Evolutionary conservation across 2,113 vertebrate genomes (phyloP).

Genomic region (Struthio camelus): DNA sequence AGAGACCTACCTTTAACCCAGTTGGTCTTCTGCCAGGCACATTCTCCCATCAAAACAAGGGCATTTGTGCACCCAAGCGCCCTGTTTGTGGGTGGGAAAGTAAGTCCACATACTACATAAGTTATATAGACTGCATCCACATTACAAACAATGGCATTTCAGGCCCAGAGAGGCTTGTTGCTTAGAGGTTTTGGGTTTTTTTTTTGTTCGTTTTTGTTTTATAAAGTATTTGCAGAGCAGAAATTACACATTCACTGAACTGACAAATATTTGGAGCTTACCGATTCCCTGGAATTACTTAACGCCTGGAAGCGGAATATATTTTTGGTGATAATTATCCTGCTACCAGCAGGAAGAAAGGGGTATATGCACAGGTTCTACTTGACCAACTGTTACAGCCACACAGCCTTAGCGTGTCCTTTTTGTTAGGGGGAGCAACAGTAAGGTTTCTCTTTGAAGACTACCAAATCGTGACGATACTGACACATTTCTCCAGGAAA

Average conservation of each 20-base stretch:
- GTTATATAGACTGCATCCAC: not conserved
- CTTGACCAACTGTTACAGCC: not conserved
- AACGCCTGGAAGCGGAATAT: not conserved
- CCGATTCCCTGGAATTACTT: not conserved
- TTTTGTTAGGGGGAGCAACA: not conserved
- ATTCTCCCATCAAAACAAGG: not conserved
- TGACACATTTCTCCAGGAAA: not conserved
- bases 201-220: not conserved
- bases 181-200: not conserved
- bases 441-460: not conserved
- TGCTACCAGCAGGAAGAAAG: not conserved
- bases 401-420: not conserved
- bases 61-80: not conserved
- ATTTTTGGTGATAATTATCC: not conserved
- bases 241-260: not conserved
- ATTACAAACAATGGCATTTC: not conserved
- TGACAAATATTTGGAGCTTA: not conserved
- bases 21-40: slow-evolving; percentile 32
- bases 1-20: slow-evolving; percentile 36
- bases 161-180: not conserved
- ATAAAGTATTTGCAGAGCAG: not conserved
- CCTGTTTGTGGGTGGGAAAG: not conserved
- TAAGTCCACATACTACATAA: not conserved
- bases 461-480: not conserved
- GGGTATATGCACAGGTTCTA: not conserved